phyloP scores from a whole-genome alignment of 2,888 invertebrate genomes.

The Serrognathus titanus region DNA sequence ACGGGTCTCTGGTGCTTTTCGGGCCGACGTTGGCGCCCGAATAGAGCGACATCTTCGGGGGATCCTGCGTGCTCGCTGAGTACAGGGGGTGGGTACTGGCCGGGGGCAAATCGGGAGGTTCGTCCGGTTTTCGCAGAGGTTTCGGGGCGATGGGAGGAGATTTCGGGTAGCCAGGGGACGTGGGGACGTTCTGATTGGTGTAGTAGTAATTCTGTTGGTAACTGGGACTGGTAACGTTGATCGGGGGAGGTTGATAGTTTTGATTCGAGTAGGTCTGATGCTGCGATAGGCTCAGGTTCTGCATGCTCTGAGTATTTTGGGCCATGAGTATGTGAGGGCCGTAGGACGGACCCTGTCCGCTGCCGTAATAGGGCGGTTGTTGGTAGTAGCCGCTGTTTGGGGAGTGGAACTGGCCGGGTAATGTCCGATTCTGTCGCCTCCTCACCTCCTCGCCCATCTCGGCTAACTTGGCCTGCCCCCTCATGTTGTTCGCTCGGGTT shows the following conservation, averaged over 20 bases:
- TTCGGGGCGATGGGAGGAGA: constrained; percentile 57
- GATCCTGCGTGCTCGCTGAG: constrained; percentile 70
- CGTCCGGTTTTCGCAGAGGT: constrained; percentile 43
- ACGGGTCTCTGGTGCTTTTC: constrained; percentile 67
- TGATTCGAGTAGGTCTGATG: constrained; percentile 17
- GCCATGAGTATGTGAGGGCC: constrained; percentile 34
- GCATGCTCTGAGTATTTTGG: constrained; percentile 44
- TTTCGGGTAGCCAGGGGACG: constrained; percentile 43
- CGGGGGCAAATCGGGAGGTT: constrained; percentile 64
- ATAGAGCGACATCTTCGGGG: constrained; percentile 71
- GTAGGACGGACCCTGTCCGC: constrained; percentile 29
- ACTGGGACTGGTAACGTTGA: constrained; percentile 4
- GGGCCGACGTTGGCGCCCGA: constrained; percentile 42
- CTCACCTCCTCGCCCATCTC: constrained; percentile 82
- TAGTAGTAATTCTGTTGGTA: constrained; percentile 25
- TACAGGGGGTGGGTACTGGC: constrained; percentile 70
- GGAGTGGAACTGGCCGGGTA: constrained; percentile 26
- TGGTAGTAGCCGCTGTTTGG: constrained; percentile 41
- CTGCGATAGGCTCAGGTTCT: constrained; percentile 40
- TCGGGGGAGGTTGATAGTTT: constrained; percentile 17
- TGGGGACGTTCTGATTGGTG: constrained; percentile 46
- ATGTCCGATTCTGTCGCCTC: constrained; percentile 54
- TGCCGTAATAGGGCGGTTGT: constrained; percentile 32
- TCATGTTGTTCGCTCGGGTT: constrained; percentile 19
- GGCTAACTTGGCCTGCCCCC: constrained; percentile 64